Percentiles rank a stretch among this genome's conserved stretches.
Evolutionary conservation across 2,797 vertebrate species (phyloP).

Genomic region (Peromyscus eremicus): DNA sequence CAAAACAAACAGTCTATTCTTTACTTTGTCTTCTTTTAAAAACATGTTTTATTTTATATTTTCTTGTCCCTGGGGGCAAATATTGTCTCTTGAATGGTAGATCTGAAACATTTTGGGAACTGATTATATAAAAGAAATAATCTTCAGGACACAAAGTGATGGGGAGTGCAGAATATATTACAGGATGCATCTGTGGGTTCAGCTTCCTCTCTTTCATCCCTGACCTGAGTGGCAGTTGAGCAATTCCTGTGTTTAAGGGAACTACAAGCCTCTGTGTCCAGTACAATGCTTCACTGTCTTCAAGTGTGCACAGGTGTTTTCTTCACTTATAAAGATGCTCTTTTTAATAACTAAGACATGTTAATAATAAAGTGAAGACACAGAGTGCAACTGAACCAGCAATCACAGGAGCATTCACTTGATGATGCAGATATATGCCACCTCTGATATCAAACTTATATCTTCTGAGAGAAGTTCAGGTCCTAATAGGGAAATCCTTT

Average conservation of each 20-base stretch:
- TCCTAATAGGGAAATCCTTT: not conserved
- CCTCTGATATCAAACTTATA: not conserved
- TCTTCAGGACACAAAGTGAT: conserved; percentile 54
- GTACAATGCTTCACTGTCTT: conserved; percentile 75
- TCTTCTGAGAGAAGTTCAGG: conserved; percentile 1
- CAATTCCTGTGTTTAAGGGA: conserved; percentile 48
- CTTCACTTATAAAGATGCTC: conserved; percentile 47
- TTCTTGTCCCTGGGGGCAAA: conserved; percentile 47
- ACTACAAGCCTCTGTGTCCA: conserved; percentile 60
- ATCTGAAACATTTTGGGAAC: conserved; percentile 72
- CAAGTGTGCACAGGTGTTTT: conserved; percentile 70
- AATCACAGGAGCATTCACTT: not conserved
- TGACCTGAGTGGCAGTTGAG: conserved; percentile 64
- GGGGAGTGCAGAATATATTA: conserved; percentile 64
- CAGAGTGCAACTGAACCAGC: not conserved
- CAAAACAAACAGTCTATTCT: conserved; percentile 69
- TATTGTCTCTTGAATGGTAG: conserved; percentile 56
- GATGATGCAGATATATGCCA: conserved; percentile 3
- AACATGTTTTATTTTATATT: conserved; percentile 16
- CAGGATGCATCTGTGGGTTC: conserved; percentile 26
- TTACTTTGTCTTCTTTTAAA: conserved; percentile 42
- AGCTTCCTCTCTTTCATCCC: conserved; percentile 69
- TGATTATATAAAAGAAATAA: conserved; percentile 73
- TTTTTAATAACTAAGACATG: conserved; percentile 64
- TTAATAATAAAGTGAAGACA: conserved; percentile 64